Evolutionary conservation across 35 echinoderm and acorn worm genomes (phyloP), one percentile per base, ranked within the genome.

Genomic region (Stichopus chloronotus): DNA sequence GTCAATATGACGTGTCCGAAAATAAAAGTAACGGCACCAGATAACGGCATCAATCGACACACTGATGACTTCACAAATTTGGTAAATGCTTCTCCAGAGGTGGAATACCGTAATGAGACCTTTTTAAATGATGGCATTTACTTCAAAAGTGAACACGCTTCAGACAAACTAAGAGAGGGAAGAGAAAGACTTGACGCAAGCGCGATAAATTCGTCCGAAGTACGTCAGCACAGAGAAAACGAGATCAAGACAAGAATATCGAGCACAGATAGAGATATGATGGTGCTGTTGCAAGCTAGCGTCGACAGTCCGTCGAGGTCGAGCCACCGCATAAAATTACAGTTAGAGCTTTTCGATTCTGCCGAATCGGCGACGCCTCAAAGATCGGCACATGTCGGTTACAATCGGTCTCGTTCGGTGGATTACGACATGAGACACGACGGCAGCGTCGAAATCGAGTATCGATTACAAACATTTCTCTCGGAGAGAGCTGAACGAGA

Each of bases 201-300:
- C 19, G 19, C 22, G 13, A 74, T 21, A 20, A 20, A n/a, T 19
- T 14, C 69, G 22, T 19, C 19, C 7, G 17, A 74, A 74, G 1
- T 8, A 61, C 22, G 69, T 74, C 69, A 74, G 0, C 69, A 74
- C 69, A 74, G 12, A 74, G 69, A 74, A 74, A 74, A 20, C 20
- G 69, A 74, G n/a, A 20, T 74, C 69, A 74, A 74, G 17, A 74
- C 69, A 16, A 74, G 69, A 16, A 74, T 74, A 74, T 74, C 69
- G 14, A 74, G 69, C 69, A 4, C 6, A n/a, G 17, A 74, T 16
- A 74, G 0, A 20, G 22, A 74, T 6, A 19, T 74, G 13, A n/a
- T 21, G 22, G 16, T 74, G 19, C 22, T 74, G 22, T 8, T 74
- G 69, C 69, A 74, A 14, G 22, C 69, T 6, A 7, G 17, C 4